Base-by-base conservation (phyloP, 2,797 vertebrate species). In the Enteromius anoplus region DNA sequence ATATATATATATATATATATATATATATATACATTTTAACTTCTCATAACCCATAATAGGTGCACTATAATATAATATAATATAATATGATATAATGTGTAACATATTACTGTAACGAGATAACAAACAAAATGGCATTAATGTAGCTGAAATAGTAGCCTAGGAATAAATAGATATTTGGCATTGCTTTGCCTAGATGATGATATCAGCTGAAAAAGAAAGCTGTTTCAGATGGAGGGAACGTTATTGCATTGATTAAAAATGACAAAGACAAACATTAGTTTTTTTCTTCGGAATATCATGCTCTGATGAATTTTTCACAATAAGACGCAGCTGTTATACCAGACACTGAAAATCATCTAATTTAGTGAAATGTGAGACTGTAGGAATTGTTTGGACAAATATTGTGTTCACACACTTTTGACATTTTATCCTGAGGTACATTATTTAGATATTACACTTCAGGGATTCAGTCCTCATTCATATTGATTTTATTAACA, bases 401-500 rank as follows among this genome's bases (percentile, higher is more conserved):
- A 58, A 53, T 68, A 55, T 58, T 58, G 29, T 73, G 21, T n/a
- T 0, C 9, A 23, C 29, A 81, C 40, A 64, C 42, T 86, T 58
- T 15, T 14, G 26, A 62, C 40, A 62, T 72, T 81, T 72, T 49
- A 42, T 66, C 80, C 47, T 42, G 45, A 66, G 58, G n/a, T 55
- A 6, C 45, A 75, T 75, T 53, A 65, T 65, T 75, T n/a, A 11
- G 15, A 75, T 73, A 51, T 66, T 53, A 75, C 71, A 53, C 55
- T 49, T 72, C 3, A 73, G 69, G 58, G 21, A 4, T 81, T 71
- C 11, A 21, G 26, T 26, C 60, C 51, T 32, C 42, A 73, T 81
- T 34, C 80, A 51, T 81, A 73, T 26, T 75, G 71, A 75, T 55
- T 82, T 75, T 7, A 82, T 82, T 75, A 75, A 34, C 37, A 80